These are phyloP conservation scores for Drosophila rubida DNA, from an alignment of 2,888 invertebrate genomes.

Conservation along the genomic window DNA sequence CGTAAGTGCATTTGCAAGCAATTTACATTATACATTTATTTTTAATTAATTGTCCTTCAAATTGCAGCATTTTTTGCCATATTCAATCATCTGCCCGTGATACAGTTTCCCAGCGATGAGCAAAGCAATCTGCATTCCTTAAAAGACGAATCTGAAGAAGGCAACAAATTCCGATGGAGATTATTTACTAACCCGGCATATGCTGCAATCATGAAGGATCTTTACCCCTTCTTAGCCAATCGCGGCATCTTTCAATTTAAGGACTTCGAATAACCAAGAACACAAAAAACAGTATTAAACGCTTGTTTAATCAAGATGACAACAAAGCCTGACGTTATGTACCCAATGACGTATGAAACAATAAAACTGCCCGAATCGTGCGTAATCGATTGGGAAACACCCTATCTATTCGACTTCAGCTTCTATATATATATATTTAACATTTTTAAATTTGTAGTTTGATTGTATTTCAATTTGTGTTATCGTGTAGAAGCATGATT, in stretches of 20 bases:
- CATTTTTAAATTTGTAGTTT: too few species aligned
- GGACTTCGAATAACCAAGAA: not conserved
- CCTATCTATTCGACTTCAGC: too few species aligned
- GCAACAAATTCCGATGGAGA: not conserved
- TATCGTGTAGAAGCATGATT: not conserved
- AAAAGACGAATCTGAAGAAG: not conserved
- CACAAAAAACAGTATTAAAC: not conserved
- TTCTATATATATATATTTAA: too few species aligned
- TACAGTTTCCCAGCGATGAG: constrained; percentile 7
- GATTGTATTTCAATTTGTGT: not conserved
- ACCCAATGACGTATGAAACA: not conserved
- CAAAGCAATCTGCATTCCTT: not conserved
- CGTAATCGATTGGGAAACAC: not conserved
- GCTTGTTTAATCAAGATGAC: not conserved
- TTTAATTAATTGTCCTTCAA: not conserved
- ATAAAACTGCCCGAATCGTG: not conserved
- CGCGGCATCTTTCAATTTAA: constrained; percentile 9
- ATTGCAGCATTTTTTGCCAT: constrained; percentile 7
- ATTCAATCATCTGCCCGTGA: constrained; percentile 9
- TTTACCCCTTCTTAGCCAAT: constrained; percentile 1
- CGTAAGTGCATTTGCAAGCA: not conserved
- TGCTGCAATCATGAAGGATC: not conserved
- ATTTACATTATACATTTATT: not conserved
- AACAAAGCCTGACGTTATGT: not conserved
- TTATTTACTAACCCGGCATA: not conserved